Evolutionary conservation across 2,797 vertebrate genomes (phyloP).

Genomic region (Hirundo rustica): DNA sequence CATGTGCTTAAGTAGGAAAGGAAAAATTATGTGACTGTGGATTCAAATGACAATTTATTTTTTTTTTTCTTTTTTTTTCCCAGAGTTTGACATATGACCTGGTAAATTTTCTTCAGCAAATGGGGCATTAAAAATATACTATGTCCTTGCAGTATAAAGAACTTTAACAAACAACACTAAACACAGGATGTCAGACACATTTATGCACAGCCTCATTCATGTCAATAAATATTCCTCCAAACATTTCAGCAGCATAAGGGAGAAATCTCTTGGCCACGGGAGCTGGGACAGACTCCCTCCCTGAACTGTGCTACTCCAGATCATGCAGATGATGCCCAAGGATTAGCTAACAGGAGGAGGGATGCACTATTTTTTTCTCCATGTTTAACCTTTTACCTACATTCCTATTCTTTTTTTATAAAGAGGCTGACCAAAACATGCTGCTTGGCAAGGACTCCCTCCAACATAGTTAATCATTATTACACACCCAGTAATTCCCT

Average conservation of each 20-base stretch:
- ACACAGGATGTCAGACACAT: background rate
- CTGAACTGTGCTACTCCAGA: background rate
- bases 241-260: background rate
- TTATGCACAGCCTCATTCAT: background rate
- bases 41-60: background rate
- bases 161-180: background rate
- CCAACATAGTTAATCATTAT: slow-evolving; percentile 66
- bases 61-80: background rate
- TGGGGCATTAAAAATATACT: background rate
- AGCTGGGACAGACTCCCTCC: background rate
- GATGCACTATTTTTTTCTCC: background rate
- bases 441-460: slow-evolving; percentile 54
- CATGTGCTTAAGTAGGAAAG: background rate
- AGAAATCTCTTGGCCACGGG: background rate
- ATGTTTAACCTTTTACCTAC: slow-evolving; percentile 64
- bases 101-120: background rate
- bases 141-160: background rate
- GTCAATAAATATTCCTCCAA: slow-evolving; percentile 6
- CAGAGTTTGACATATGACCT: background rate
- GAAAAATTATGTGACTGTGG: background rate
- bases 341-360: slow-evolving; percentile 38
- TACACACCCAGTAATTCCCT: slow-evolving; percentile 66
- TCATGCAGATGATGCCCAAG: slow-evolving; percentile 36
- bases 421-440: slow-evolving; percentile 56
- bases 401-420: slow-evolving; percentile 38